Conservation (phyloP, 1,140 invertebrate genomes). For the Araneus ventricosus region DNA sequence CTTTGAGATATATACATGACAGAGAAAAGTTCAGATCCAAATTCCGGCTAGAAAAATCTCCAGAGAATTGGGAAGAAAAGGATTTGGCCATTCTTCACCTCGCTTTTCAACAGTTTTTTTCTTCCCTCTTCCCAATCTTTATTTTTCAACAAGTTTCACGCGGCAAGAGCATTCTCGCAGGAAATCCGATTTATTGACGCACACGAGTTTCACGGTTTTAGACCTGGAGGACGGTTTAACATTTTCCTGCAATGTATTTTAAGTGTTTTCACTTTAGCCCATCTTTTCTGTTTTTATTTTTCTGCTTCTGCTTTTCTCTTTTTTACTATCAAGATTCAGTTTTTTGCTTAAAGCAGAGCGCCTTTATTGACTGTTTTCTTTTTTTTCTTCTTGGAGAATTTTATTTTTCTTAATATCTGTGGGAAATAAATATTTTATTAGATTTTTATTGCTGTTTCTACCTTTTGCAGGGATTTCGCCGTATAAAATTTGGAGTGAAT, state of each 20-base stretch:
- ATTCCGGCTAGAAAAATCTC: slow-evolving; percentile 24
- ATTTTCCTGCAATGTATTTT: slow-evolving; percentile 64
- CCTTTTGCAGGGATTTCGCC: too few relatives aligned
- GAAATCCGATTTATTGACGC: slow-evolving; percentile 67
- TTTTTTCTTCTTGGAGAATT: background rate
- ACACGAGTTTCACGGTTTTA: slow-evolving; percentile 65
- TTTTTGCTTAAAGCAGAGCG: background rate
- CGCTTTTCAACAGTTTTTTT: background rate
- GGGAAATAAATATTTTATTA: background rate
- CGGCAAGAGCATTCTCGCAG: background rate
- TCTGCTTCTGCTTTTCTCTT: background rate
- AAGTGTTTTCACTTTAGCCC: slow-evolving; percentile 59
- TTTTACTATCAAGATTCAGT: background rate
- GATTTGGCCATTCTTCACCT: slow-evolving; percentile 32
- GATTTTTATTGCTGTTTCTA: too few relatives aligned
- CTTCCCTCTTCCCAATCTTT: background rate
- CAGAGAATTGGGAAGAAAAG: slow-evolving; percentile 29
- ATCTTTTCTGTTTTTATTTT: background rate
- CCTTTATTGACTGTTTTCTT: too few relatives aligned
- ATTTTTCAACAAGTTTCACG: slow-evolving; percentile 55
- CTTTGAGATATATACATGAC: slow-evolving; percentile 19
- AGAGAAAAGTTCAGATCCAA: background rate
- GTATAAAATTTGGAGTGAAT: too few relatives aligned
- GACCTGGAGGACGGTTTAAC: slow-evolving; percentile 59
- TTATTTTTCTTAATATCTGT: slow-evolving; percentile 5